These are phyloP conservation scores for Hydrochoerus hydrochaeris DNA, from an alignment of 2,113 vertebrate species.

Conservation along the genomic window DNA sequence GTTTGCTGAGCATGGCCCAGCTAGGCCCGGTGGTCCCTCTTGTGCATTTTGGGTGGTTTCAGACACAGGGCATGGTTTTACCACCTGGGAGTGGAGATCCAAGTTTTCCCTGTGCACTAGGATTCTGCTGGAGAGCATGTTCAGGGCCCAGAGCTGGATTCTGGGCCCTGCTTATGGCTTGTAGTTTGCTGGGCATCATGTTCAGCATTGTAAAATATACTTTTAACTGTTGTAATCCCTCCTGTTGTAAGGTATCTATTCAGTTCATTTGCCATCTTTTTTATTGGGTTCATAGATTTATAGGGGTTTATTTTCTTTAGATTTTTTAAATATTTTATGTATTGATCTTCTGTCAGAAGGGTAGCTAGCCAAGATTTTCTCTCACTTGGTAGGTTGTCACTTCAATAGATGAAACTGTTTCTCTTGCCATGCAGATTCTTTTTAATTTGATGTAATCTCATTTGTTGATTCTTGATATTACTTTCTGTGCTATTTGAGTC, in stretches of 20 bases:
- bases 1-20: no score
- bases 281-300: not conserved
- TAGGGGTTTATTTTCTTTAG: not conserved
- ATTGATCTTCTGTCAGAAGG: no score
- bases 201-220: not conserved
- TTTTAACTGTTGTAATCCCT: not conserved
- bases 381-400: not conserved
- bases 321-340: no score
- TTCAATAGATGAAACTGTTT: not conserved
- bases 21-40: no score
- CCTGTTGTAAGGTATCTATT: not conserved
- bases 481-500: not conserved
- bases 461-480: not conserved
- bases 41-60: no score
- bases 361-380: not conserved
- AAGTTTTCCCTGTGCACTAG: no score
- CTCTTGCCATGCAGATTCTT: not conserved
- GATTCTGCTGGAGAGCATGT: no score
- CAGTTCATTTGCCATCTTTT: not conserved
- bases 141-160: no score
- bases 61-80: no score
- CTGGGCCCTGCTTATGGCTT: no score
- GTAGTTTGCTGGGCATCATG: no score
- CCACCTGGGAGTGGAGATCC: no score
- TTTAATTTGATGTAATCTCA: not conserved